Evolutionary conservation across 2,113 vertebrate species (phyloP).

Genomic region (Sprattus sprattus): DNA sequence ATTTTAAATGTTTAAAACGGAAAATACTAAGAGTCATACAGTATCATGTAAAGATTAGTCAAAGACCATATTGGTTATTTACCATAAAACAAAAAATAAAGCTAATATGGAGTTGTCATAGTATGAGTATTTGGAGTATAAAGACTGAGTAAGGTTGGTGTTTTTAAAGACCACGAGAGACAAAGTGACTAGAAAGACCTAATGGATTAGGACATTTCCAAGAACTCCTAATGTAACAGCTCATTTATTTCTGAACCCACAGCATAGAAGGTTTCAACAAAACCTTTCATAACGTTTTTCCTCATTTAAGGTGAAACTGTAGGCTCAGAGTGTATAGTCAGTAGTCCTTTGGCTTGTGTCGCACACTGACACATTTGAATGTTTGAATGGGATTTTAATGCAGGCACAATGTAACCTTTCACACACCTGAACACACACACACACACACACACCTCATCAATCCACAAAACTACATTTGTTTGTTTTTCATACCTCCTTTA

Average conservation of each 20-base stretch:
- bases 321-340: neutral
- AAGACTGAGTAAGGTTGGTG: no score
- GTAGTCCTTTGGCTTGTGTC: neutral
- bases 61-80: neutral
- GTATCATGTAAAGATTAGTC: neutral
- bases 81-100: neutral
- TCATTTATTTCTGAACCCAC: neutral
- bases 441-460: conserved; percentile 29
- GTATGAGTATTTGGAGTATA: no score
- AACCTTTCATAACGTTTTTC: neutral
- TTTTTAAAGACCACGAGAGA: neutral
- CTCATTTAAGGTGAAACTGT: neutral
- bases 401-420: conserved; percentile 60
- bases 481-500: conserved; percentile 67
- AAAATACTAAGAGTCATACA: neutral
- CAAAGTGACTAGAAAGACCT: neutral
- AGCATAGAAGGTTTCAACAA: neutral
- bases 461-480: conserved; percentile 59
- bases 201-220: neutral
- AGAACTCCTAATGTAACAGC: neutral
- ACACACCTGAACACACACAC: conserved; percentile 42
- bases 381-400: conserved; percentile 50
- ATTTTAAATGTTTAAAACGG: neutral
- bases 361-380: neutral
- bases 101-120: no score